Evolutionary conservation across 2,888 invertebrate genomes (phyloP).

Genomic region (Ceratothoa steindachneri): DNA sequence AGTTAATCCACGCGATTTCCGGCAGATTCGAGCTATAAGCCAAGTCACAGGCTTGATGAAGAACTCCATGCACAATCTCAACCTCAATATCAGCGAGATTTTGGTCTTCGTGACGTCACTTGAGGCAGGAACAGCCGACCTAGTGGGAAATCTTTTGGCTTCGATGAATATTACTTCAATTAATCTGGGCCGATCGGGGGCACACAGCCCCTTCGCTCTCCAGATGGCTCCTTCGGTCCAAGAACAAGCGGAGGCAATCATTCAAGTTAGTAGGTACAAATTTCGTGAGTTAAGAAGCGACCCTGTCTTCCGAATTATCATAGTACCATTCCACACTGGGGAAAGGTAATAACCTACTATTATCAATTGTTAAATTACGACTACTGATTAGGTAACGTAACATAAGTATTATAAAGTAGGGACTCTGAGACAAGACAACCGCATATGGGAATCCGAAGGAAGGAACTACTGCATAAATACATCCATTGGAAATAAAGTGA

Average conservation of each 20-base stretch:
- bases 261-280: slow-evolving; percentile 50
- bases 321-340: no score
- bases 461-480: no score
- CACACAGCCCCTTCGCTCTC: slow-evolving; percentile 46
- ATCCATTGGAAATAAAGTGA: no score
- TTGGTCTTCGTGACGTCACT: slow-evolving; percentile 40
- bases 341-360: no score
- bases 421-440: no score
- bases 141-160: slow-evolving; percentile 37
- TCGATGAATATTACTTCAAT: slow-evolving; percentile 50
- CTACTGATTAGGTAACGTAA: no score
- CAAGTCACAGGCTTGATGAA: slow-evolving; percentile 39
- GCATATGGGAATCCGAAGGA: no score
- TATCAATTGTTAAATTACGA: no score
- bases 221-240: slow-evolving; percentile 50
- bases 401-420: no score
- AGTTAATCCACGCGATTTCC: no score
- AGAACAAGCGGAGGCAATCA: slow-evolving; percentile 51
- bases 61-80: slow-evolving; percentile 29
- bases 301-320: no score
- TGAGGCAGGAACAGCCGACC: slow-evolving; percentile 35
- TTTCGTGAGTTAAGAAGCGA: no score
- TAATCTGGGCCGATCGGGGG: slow-evolving; percentile 48
- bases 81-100: slow-evolving; percentile 28
- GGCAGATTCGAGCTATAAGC: slow-evolving; percentile 41